Conservation (phyloP, 2,888 invertebrate genomes). For the Lasioglossum pauxillum region DNA sequence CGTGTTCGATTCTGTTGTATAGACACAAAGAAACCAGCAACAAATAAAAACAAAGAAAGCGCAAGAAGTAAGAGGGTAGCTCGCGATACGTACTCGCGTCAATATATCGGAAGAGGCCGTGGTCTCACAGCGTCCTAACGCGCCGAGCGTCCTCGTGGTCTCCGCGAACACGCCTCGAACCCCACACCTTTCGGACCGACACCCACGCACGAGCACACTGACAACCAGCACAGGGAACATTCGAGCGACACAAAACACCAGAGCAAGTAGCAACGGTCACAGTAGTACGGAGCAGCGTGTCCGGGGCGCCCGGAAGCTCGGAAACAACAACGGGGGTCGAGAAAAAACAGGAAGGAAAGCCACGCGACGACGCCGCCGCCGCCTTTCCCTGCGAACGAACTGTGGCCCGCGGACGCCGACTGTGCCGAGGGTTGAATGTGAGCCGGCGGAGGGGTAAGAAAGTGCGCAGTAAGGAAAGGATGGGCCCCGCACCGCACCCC, state of each 20-base stretch:
- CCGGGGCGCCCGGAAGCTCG: not conserved
- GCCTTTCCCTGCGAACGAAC: constrained; percentile 75
- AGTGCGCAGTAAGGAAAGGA: constrained; percentile 80
- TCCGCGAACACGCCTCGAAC: not conserved
- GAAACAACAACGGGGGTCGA: not conserved
- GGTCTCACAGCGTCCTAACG: not conserved
- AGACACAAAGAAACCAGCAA: not conserved
- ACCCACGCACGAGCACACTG: not conserved
- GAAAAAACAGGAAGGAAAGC: constrained; percentile 52
- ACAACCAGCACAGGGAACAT: not conserved
- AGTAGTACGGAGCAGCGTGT: not conserved
- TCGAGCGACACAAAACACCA: not conserved
- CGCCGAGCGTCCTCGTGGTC: not conserved
- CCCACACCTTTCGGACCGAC: not conserved
- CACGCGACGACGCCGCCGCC: constrained; percentile 70
- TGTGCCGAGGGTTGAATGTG: constrained; percentile 68
- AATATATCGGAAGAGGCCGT: not conserved
- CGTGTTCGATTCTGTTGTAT: no score
- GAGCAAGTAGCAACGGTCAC: not conserved
- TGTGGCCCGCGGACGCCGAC: constrained; percentile 66
- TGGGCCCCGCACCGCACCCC: constrained; percentile 68
- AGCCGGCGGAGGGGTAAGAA: constrained; percentile 77
- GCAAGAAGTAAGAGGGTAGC: not conserved
- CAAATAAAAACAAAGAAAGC: not conserved
- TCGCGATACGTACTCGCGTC: not conserved